Base-by-base conservation (phyloP, 1,140 invertebrate genomes). In the Nylanderia fulva region DNA sequence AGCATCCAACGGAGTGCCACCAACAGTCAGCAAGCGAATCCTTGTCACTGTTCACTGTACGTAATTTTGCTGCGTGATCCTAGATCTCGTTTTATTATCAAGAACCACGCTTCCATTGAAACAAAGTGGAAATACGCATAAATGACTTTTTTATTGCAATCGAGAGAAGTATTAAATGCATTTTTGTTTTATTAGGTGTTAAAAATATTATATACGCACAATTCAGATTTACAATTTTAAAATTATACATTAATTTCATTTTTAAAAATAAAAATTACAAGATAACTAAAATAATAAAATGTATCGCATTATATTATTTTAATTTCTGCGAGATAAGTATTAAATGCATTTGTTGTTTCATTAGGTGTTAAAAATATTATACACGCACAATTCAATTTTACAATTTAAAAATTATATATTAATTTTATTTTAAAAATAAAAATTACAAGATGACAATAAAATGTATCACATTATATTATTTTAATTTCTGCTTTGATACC, bases 1-100 rank as follows among this genome's bases (percentile, higher is more conserved):
- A 69, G 96, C 96, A 0, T 97, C 97, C 36, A 98, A 98, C 92
- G 97, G 97, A 2, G 96, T 98, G 8, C 98, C 97, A 2, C 97
- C 97, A 6, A 96, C 97, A 15, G 97, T 97, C 84, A 97, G 97
- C 95, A 97, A 97, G 91, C 94, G 97, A 77, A 96, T 97, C 68
- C 95, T 97, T 90, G 95, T 98, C 54, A 96, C 96, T 89, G 97
- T 98, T 56, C 96, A 97, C 91, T 97, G 97, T 98, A 94, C 96
- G 97, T 97, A 94, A 85, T 36, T 56, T 21, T 4, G 64, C 29
- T 42, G n/a, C 27, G 13, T 39, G 39, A 76, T 39, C 18, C 36
- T 45, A 27, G 61, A 77, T 79, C 45, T 5, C 9, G 15, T 64
- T 80, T 79, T 60, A 80, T 54, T 13, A 21, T 15, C 45, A 36